Base-by-base conservation (phyloP, 2,888 invertebrate species). In the Ormyrus thymus region DNA sequence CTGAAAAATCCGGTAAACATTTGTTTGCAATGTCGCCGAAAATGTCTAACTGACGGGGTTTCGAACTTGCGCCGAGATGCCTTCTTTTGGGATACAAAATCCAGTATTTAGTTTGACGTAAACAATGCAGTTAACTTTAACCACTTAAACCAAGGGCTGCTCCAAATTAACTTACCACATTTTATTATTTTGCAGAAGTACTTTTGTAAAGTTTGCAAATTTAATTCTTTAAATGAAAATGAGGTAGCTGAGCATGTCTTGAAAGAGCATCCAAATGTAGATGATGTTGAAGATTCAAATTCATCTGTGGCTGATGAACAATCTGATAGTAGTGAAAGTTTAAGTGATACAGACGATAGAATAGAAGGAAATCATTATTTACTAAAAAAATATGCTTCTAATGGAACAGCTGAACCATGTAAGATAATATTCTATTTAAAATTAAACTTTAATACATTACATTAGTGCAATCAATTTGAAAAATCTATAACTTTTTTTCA, bases 181-280 rank as follows among this genome's bases (percentile, higher is more conserved):
- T 55, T 73, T 48, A 7, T 73, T 53, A 53, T 65, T 50, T 77
- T 77, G 11, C 76, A 89, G 87, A 84, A 83, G 71, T 90, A 82
- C 72, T 7, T 82, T 7, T 90, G 90, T 79, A 88, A 86, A 81
- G 81, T 89, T 46, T 90, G 90, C 69, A 84, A 85, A 46, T 87
- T 84, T 78, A 75, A 83, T 13, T 82, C 85, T n/a, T 68, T 61
- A 64, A 66, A 53, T n/a, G 79, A 88, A 59, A 76, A 84, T 6
- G 85, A 86, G 46, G 85, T 89, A 46, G 55, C 82, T 11, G 79
- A 81, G 4, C 90, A 90, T 78, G 83, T 89, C 6, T 76, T 70
- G n/a, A 71, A 85, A 15, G 76, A 82, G 1, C 90, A 90, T 78
- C n/a, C 80, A 0, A 29, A 29, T 29, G 13, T 48, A 2, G 82